Percentiles rank a stretch among this genome's conserved stretches.
Evolutionary conservation across 2,113 vertebrate species (phyloP).

Genomic region (Ophiodon elongatus): DNA sequence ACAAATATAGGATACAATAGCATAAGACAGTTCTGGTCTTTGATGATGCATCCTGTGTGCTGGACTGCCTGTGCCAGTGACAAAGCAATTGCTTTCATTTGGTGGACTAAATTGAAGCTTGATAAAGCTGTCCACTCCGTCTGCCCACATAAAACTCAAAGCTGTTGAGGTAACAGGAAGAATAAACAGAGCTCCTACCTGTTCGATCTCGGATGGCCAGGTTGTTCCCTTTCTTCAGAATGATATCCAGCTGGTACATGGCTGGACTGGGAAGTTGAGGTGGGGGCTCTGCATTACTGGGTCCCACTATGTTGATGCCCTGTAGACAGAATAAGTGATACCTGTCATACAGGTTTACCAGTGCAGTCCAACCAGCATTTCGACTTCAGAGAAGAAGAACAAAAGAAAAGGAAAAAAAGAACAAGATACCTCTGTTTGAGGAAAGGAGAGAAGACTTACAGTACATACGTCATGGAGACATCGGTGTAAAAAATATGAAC

Average conservation of each 20-base stretch:
- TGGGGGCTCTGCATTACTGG: conserved; percentile 88
- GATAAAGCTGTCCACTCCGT: conserved; percentile 26
- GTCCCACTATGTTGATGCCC: conserved; percentile 86
- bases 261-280: conserved; percentile 80
- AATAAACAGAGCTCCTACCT: conserved; percentile 83
- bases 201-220: conserved; percentile 94
- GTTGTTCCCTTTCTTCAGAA: conserved; percentile 92
- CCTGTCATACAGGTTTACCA: background rate
- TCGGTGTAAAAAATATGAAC: background rate
- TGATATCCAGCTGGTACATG: conserved; percentile 95
- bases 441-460: background rate
- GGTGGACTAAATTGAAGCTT: background rate
- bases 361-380: background rate
- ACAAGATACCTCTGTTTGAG: background rate
- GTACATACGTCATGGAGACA: background rate
- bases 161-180: background rate
- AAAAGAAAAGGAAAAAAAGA: background rate
- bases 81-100: conserved; percentile 27
- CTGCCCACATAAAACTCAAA: conserved; percentile 8
- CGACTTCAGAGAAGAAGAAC: background rate
- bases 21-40: background rate
- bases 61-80: background rate
- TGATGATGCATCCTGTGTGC: background rate
- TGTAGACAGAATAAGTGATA: conserved; percentile 68
- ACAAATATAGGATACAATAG: background rate